These are phyloP conservation scores for Thalassaphorura encarpata DNA, from an alignment of 1,140 invertebrate genomes.

Conservation along the genomic window DNA sequence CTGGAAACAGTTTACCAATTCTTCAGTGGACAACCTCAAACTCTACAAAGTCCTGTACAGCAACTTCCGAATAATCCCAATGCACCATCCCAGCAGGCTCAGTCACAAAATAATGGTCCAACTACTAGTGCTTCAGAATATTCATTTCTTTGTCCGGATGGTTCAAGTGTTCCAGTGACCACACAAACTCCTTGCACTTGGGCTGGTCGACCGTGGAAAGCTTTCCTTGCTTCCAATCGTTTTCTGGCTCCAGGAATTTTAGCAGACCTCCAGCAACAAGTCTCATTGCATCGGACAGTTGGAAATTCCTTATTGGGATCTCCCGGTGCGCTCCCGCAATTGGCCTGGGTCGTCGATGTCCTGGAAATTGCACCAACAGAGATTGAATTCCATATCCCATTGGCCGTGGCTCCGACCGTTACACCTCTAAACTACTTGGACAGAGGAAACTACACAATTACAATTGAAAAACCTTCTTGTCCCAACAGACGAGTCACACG, in stretches of 20 bases:
- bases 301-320: background rate
- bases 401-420: constrained; percentile 20
- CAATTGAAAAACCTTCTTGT: constrained; percentile 31
- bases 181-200: constrained; percentile 31
- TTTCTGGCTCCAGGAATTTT: constrained; percentile 9
- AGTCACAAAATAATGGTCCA: background rate
- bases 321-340: background rate
- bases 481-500: constrained; percentile 23
- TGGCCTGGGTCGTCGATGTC: constrained; percentile 21
- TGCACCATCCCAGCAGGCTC: background rate
- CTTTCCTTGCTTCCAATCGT: constrained; percentile 24
- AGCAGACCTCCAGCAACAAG: constrained; percentile 27
- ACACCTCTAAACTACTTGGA: constrained; percentile 29
- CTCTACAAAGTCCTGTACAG: background rate
- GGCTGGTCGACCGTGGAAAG: constrained; percentile 31
- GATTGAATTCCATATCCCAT: constrained; percentile 26
- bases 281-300: constrained; percentile 19
- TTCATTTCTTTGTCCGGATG: constrained; percentile 58
- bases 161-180: constrained; percentile 41
- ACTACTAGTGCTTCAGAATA: constrained; percentile 36
- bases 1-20: constrained; percentile 51
- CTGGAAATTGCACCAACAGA: constrained; percentile 24
- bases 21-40: constrained; percentile 13
- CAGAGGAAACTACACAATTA: constrained; percentile 29
- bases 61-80: background rate